These are phyloP conservation scores for Dendrocincla tyrannina DNA, from an alignment of 2,797 vertebrate genomes.

Conservation along the genomic window DNA sequence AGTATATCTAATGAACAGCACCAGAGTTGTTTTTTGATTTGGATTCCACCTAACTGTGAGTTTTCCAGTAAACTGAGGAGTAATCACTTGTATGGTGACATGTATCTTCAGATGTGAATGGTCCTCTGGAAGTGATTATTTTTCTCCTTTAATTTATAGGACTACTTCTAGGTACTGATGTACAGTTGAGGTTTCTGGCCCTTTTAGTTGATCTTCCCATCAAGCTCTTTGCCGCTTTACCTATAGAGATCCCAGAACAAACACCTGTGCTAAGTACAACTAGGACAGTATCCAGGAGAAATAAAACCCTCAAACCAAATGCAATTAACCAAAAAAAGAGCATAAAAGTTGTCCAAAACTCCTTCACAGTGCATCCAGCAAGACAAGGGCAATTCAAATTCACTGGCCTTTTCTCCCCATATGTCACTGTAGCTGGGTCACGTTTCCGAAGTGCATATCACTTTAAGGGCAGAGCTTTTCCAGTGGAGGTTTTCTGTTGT, in stretches of 20 bases:
- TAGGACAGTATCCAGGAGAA: background rate
- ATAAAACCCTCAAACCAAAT: background rate
- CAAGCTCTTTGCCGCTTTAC: background rate
- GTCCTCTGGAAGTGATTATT: background rate
- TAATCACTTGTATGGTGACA: background rate
- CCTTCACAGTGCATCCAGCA: background rate
- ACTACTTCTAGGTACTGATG: background rate
- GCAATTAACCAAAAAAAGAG: background rate
- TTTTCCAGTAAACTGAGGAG: background rate
- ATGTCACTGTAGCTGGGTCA: background rate
- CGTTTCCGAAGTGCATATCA: background rate
- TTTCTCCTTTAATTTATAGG: background rate
- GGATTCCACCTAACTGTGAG: background rate
- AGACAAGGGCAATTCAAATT: background rate
- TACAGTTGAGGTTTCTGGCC: background rate
- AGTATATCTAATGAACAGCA: background rate
- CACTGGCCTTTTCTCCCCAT: background rate
- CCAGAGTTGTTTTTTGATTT: background rate
- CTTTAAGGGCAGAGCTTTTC: background rate
- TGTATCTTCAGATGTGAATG: background rate
- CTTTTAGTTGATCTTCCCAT: background rate
- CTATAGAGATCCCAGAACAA: background rate
- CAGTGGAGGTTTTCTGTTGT: background rate
- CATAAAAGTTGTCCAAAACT: rapidly evolving
- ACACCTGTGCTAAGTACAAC: background rate